Percentiles rank a stretch among this genome's conserved stretches.
Conservation (phyloP, 2,888 invertebrate genomes). For the Crocallis elinguaria region DNA sequence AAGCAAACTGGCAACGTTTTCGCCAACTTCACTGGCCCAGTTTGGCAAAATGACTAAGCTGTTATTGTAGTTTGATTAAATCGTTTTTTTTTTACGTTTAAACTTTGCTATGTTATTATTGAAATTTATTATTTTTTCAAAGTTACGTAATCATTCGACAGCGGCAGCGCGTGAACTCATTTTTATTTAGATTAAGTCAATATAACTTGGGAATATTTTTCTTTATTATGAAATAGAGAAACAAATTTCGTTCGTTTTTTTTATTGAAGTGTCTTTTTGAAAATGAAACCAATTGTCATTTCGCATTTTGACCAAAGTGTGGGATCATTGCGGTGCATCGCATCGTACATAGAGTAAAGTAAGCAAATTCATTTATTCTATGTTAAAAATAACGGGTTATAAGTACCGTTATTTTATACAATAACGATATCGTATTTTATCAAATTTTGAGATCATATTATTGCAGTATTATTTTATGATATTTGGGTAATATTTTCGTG, state of each 20-base stretch:
- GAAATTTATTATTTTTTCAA: too few relatives aligned
- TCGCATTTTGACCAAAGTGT: conserved; percentile 24
- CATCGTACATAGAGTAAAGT: conserved; percentile 57
- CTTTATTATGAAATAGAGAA: too few relatives aligned
- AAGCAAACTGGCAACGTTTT: neutral
- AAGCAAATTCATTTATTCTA: conserved; percentile 59
- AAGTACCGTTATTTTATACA: conserved; percentile 29
- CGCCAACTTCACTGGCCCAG: neutral
- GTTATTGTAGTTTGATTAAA: neutral
- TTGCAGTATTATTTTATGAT: too few relatives aligned
- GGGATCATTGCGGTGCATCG: conserved; percentile 45
- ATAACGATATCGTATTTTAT: conserved; percentile 19
- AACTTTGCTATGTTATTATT: too few relatives aligned
- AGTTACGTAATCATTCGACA: too few relatives aligned
- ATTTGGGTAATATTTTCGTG: too few relatives aligned
- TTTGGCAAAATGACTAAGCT: too few relatives aligned
- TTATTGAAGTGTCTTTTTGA: conserved; percentile 51
- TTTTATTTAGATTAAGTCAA: too few relatives aligned
- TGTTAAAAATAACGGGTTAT: conserved; percentile 30
- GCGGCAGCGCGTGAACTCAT: too few relatives aligned
- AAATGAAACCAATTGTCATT: conserved; percentile 60
- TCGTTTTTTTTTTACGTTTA: neutral
- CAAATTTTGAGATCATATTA: too few relatives aligned
- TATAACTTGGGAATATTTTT: too few relatives aligned
- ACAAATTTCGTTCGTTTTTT: too few relatives aligned